Conservation (phyloP, 2,797 vertebrate species). For the Aeoliscus strigatus region DNA sequence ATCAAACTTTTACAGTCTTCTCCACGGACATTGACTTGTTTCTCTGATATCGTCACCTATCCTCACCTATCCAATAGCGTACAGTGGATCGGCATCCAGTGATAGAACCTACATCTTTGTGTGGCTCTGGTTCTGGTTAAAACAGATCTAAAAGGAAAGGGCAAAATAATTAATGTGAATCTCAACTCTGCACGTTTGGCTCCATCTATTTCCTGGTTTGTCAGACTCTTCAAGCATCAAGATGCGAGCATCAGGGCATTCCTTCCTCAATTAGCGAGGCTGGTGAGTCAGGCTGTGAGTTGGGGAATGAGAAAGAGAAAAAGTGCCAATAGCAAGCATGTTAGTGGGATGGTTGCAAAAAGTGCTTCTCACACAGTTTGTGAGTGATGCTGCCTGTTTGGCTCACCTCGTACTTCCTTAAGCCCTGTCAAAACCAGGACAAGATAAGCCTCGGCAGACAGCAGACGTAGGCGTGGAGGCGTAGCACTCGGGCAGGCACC, state of each 20-base stretch:
- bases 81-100: too few relatives aligned
- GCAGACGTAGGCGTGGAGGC: constrained; percentile 40
- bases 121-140: too few relatives aligned
- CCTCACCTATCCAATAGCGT: too few relatives aligned
- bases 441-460: constrained; percentile 49
- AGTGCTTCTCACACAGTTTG: constrained; percentile 21
- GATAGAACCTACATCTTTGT: too few relatives aligned
- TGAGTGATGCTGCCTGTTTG: constrained; percentile 44
- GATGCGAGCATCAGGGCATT: constrained; percentile 26
- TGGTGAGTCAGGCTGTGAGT: constrained; percentile 14
- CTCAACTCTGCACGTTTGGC: too few relatives aligned
- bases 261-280: constrained; percentile 26
- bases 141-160: too few relatives aligned
- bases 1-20: too few relatives aligned
- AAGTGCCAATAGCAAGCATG: constrained; percentile 19
- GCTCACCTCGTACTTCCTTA: constrained; percentile 45
- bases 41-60: too few relatives aligned
- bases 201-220: too few relatives aligned
- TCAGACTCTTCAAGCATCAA: too few relatives aligned
- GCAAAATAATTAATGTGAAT: too few relatives aligned
- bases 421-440: constrained; percentile 48
- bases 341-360: constrained; percentile 29
- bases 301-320: constrained; percentile 22
- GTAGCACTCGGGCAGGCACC: constrained; percentile 28
- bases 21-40: too few relatives aligned